Conservation (phyloP, 1,140 invertebrate species). For the Cryptotermes secundus region DNA sequence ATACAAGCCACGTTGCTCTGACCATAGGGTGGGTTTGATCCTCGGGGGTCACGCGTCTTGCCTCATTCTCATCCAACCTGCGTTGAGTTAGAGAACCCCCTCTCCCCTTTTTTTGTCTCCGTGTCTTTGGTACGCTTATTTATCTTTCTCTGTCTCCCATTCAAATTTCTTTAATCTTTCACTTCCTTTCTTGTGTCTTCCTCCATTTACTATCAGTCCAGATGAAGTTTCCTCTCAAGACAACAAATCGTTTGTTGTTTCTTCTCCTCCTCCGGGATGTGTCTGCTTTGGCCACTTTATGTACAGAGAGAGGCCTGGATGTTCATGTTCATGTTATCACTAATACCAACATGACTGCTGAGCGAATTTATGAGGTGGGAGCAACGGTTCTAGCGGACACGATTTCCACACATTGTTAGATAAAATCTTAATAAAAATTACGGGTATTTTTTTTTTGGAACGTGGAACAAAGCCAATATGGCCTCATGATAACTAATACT, state of each 20-base stretch:
- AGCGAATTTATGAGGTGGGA: no score
- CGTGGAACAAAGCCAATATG: no score
- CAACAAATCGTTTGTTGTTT: not conserved
- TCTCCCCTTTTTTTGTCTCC: not conserved
- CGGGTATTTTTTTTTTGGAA: no score
- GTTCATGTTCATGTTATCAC: no score
- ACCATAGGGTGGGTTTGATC: not conserved
- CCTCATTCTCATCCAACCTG: not conserved
- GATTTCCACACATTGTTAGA: no score
- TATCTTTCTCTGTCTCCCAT: not conserved
- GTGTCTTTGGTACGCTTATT: not conserved
- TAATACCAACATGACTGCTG: no score
- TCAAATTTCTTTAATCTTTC: slow-evolving; percentile 19
- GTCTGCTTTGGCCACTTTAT: not conserved
- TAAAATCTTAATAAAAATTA: no score
- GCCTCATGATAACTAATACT: no score
- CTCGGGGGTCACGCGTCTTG: not conserved
- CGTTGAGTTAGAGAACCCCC: not conserved
- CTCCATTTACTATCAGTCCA: not conserved
- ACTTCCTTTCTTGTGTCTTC: not conserved
- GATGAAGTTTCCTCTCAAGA: not conserved
- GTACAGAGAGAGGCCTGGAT: no score
- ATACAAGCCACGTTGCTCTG: not conserved
- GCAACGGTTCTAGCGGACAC: no score
- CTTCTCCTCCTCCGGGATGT: not conserved